phyloP scores from a whole-genome alignment of 1,140 invertebrate species.

The Apis laboriosa region DNA sequence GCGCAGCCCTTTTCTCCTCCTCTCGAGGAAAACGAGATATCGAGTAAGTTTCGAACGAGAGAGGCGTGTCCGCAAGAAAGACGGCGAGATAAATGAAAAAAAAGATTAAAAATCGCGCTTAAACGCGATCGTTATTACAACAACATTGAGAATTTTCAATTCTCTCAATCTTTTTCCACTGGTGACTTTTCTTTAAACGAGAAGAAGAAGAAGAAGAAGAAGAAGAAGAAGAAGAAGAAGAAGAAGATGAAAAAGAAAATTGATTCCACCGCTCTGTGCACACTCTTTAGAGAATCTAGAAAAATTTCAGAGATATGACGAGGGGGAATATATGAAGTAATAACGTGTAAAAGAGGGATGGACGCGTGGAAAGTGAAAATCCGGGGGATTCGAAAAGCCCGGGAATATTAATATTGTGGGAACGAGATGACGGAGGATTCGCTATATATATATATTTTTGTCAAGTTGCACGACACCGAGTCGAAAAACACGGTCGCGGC shows the following conservation, averaged over 20 bases:
- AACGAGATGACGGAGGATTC: not conserved
- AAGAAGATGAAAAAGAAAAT: no score
- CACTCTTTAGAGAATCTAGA: not conserved
- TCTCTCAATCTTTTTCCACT: no score
- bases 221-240: no score
- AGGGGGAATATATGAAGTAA: slow-evolving; percentile 4
- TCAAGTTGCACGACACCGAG: slow-evolving; percentile 15
- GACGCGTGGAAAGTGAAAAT: slow-evolving; percentile 29
- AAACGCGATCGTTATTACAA: not conserved
- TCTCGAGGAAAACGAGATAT: slow-evolving; percentile 49
- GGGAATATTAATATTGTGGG: slow-evolving; percentile 57
- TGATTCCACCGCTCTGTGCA: no score
- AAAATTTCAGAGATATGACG: not conserved
- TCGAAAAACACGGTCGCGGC: slow-evolving; percentile 34
- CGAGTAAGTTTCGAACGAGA: slow-evolving; percentile 50
- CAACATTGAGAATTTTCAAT: not conserved
- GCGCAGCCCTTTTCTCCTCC: slow-evolving; percentile 4
- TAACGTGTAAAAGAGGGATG: not conserved
- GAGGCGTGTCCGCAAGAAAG: slow-evolving; percentile 42
- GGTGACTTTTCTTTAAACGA: no score
- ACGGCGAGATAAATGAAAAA: slow-evolving; percentile 31
- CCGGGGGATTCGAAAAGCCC: slow-evolving; percentile 39
- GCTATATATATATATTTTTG: slow-evolving; percentile 21
- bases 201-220: no score
- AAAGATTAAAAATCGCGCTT: not conserved